Evolutionary conservation across 2,113 vertebrate species (phyloP).

Genomic region (Nansenia antarctica): DNA sequence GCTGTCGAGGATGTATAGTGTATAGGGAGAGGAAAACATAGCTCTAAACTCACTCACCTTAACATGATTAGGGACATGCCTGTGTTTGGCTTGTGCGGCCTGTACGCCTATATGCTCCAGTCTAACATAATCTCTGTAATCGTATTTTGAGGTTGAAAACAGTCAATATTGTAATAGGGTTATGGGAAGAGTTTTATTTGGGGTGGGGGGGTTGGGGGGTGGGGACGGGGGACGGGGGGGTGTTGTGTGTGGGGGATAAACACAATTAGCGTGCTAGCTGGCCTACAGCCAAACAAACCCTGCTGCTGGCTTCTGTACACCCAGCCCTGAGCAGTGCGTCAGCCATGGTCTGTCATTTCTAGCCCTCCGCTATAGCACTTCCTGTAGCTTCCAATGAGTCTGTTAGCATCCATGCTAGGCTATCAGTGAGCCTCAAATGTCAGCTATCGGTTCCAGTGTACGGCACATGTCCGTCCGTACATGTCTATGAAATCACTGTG

Average conservation of each 20-base stretch:
- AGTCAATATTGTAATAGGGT: constrained; percentile 50
- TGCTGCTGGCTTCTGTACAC: constrained; percentile 31
- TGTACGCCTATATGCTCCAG: constrained; percentile 8
- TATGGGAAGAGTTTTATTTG: constrained; percentile 53
- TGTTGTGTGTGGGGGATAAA: constrained; percentile 57
- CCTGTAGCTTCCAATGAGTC: not conserved
- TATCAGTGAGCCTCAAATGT: too few species aligned
- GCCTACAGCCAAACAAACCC: constrained; percentile 60
- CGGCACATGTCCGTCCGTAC: too few species aligned
- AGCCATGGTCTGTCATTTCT: constrained; percentile 23
- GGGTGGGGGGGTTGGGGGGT: constrained; percentile 34
- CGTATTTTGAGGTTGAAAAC: constrained; percentile 28
- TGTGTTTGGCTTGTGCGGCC: not conserved
- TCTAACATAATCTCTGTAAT: constrained; percentile 30
- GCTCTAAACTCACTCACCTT: not conserved
- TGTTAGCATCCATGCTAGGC: too few species aligned
- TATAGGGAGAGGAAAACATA: not conserved
- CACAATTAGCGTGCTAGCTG: constrained; percentile 66
- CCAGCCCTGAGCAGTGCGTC: constrained; percentile 53
- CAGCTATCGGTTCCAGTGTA: too few species aligned
- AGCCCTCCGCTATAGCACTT: too few species aligned
- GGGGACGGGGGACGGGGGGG: constrained; percentile 36
- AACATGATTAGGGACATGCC: not conserved
- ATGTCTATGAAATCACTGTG: too few species aligned
- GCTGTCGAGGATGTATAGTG: not conserved